These are phyloP conservation scores for Lerista edwardsae DNA, from an alignment of 2,797 vertebrate species.

Conservation along the genomic window DNA sequence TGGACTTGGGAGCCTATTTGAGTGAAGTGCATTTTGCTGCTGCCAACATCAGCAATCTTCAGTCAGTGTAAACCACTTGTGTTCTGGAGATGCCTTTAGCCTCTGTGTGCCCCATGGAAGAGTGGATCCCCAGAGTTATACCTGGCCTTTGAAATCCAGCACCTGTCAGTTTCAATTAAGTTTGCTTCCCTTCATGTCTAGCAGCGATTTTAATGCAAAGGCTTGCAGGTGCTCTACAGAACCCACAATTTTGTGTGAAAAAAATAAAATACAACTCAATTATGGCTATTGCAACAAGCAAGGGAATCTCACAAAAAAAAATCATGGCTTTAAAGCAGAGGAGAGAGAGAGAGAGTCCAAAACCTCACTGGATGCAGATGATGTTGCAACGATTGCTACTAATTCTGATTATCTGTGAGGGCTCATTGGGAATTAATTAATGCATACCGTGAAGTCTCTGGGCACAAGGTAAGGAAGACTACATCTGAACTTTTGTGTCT, in stretches of 20 bases:
- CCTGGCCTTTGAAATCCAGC: slow-evolving; percentile 46
- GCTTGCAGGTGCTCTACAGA: slow-evolving; percentile 16
- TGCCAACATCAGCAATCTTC: slow-evolving; percentile 25
- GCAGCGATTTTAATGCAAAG: slow-evolving; percentile 54
- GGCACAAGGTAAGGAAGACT: not conserved
- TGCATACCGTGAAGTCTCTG: not conserved
- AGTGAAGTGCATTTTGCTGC: slow-evolving; percentile 1
- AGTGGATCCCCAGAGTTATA: slow-evolving; percentile 44
- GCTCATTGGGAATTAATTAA: not conserved
- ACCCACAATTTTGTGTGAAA: not conserved
- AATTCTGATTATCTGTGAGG: not conserved
- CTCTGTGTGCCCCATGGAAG: slow-evolving; percentile 34
- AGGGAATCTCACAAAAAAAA: not conserved
- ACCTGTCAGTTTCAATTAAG: slow-evolving; percentile 55
- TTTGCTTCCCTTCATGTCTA: slow-evolving; percentile 49
- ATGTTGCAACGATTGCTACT: not conserved
- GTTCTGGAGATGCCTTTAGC: slow-evolving; percentile 36
- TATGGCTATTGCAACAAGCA: not conserved
- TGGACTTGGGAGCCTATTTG: not conserved
- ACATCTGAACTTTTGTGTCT: not conserved
- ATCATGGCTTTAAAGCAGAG: not conserved
- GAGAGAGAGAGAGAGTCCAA: not conserved
- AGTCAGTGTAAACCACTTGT: not conserved
- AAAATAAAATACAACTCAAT: not conserved
- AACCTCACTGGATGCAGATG: not conserved